phyloP scores from a whole-genome alignment of 2,888 invertebrate genomes.

The Drosophila lutescens region DNA sequence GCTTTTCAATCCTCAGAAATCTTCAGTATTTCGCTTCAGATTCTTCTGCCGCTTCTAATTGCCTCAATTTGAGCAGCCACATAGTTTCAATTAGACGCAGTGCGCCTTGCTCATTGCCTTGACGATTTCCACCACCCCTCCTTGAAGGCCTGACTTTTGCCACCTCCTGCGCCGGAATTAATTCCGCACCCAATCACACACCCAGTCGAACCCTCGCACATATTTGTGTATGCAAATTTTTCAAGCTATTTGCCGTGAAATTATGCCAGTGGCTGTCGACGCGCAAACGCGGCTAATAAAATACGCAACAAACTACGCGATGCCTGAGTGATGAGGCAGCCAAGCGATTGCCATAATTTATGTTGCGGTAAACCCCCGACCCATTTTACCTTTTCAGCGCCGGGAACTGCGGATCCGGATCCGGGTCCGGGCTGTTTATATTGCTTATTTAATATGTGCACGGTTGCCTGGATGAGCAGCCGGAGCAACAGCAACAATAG shows the following conservation, averaged over 20 bases:
- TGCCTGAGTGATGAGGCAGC: constrained; percentile 77
- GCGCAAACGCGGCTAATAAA: constrained; percentile 70
- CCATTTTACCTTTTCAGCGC: constrained; percentile 57
- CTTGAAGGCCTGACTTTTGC: constrained; percentile 1
- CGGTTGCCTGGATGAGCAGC: constrained; percentile 66
- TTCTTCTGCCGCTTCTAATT: constrained; percentile 58
- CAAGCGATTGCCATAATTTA: constrained; percentile 77
- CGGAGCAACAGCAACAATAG: constrained; percentile 57
- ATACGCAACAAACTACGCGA: constrained; percentile 73
- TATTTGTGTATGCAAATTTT: constrained; percentile 69
- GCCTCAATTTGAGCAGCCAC: constrained; percentile 74
- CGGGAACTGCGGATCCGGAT: constrained; percentile 5
- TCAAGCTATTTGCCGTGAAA: constrained; percentile 73
- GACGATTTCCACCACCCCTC: constrained; percentile 18
- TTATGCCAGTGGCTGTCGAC: constrained; percentile 63
- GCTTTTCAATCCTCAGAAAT: no score
- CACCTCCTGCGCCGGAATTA: not conserved
- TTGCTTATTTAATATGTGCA: constrained; percentile 80
- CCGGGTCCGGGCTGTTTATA: constrained; percentile 62
- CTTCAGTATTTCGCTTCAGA: not conserved
- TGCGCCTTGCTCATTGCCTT: constrained; percentile 48
- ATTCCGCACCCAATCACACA: constrained; percentile 21
- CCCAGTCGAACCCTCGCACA: constrained; percentile 17
- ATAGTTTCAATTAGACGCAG: constrained; percentile 70
- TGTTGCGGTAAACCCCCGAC: constrained; percentile 72